Percentiles rank a stretch among this genome's conserved stretches.
These are phyloP conservation scores for Nautilus pompilius DNA, from an alignment of 1,140 invertebrate genomes.

Conservation along the genomic window DNA sequence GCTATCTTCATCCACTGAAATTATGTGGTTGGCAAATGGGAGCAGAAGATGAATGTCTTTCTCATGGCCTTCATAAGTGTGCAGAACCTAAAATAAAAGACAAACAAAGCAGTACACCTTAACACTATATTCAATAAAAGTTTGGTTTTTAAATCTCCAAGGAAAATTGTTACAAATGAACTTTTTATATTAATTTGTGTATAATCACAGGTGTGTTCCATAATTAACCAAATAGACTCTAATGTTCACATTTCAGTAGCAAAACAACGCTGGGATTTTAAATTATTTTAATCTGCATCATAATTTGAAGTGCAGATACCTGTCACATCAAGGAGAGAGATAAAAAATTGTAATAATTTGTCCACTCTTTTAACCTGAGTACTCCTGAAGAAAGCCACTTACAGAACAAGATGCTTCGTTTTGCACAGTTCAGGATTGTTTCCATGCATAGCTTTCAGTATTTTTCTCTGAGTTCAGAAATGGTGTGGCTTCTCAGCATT, in stretches of 20 bases:
- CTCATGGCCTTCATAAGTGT: constrained; percentile 76
- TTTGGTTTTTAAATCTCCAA: not conserved
- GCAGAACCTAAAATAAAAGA: constrained; percentile 62
- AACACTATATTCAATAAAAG: not conserved
- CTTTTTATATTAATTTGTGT: not conserved
- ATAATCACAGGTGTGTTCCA: not conserved
- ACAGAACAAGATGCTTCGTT: too few relatives aligned
- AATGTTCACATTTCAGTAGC: not conserved
- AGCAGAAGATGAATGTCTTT: constrained; percentile 72
- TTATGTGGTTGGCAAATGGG: constrained; percentile 80
- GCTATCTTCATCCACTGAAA: constrained; percentile 80
- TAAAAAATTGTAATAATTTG: too few relatives aligned
- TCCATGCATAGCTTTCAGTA: too few relatives aligned
- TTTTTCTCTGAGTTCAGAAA: too few relatives aligned
- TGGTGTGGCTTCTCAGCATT: too few relatives aligned
- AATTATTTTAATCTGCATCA: too few relatives aligned
- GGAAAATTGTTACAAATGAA: not conserved
- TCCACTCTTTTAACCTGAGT: too few relatives aligned
- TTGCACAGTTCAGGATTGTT: too few relatives aligned
- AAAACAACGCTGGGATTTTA: not conserved
- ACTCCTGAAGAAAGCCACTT: too few relatives aligned
- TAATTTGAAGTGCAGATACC: too few relatives aligned
- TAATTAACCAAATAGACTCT: not conserved
- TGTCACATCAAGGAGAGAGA: too few relatives aligned
- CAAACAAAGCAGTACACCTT: not conserved